Evolutionary conservation across 2,113 vertebrate species (phyloP).

Genomic region (Rhabdornis inornatus): DNA sequence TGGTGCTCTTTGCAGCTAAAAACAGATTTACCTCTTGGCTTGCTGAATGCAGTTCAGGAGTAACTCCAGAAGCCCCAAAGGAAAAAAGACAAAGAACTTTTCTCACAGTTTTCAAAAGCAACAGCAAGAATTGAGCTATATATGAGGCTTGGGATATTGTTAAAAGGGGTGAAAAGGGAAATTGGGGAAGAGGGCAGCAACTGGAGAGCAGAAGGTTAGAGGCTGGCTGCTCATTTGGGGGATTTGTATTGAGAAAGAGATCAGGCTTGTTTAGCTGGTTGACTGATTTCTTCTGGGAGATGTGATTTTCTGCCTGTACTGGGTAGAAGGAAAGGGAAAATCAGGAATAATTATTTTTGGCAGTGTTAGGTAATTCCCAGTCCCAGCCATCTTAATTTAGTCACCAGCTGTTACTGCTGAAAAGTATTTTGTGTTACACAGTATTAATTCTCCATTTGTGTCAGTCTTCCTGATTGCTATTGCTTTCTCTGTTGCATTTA

Average conservation of each 20-base stretch:
- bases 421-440: slow-evolving; percentile 25
- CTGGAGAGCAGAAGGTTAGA: slow-evolving; percentile 42
- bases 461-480: background rate
- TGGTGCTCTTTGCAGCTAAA: background rate
- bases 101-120: slow-evolving; percentile 17
- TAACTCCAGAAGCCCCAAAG: background rate
- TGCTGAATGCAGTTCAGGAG: background rate
- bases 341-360: slow-evolving; percentile 61
- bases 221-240: background rate
- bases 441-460: slow-evolving; percentile 34
- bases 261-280: slow-evolving; percentile 45
- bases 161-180: slow-evolving; percentile 46
- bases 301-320: slow-evolving; percentile 24
- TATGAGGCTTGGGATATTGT: slow-evolving; percentile 5
- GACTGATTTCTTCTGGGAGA: slow-evolving; percentile 52
- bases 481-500: background rate
- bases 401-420: slow-evolving; percentile 48
- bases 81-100: slow-evolving; percentile 34
- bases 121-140: background rate
- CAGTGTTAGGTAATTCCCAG: slow-evolving; percentile 48
- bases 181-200: slow-evolving; percentile 35
- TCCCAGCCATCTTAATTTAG: slow-evolving; percentile 44
- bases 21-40: background rate
- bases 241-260: slow-evolving; percentile 7
- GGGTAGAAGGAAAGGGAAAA: slow-evolving; percentile 52